phyloP scores from a whole-genome alignment of 2,888 invertebrate species.

The Euspilapteryx auroguttella region DNA sequence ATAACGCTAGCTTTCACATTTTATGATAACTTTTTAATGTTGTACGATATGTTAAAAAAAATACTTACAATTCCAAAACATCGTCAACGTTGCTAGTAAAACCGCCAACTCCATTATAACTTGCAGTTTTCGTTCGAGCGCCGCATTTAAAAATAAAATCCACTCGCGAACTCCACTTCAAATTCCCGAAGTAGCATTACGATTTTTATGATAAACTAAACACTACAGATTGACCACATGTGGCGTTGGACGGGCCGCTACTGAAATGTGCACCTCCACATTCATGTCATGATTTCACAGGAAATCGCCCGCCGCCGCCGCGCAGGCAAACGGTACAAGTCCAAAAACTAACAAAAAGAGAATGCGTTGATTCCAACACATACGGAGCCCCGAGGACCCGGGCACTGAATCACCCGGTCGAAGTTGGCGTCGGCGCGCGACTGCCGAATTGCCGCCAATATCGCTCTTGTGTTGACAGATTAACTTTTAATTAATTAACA shows the following conservation, averaged over 20 bases:
- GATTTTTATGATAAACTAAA: too few species aligned
- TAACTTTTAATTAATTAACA: too few species aligned
- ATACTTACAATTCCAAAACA: conserved; percentile 41
- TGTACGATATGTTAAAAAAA: too few species aligned
- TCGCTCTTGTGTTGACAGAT: not conserved
- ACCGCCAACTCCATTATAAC: conserved; percentile 31
- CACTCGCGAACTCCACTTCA: conserved; percentile 19
- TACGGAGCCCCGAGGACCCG: too few species aligned
- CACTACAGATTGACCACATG: too few species aligned
- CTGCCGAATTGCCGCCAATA: conserved; percentile 14
- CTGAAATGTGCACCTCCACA: conserved; percentile 28
- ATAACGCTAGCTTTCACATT: too few species aligned
- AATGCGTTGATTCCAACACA: too few species aligned
- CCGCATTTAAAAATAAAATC: too few species aligned
- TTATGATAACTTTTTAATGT: too few species aligned
- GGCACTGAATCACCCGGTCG: conserved; percentile 37
- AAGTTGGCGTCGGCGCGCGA: conserved; percentile 39
- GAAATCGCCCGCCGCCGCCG: conserved; percentile 33
- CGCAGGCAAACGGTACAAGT: conserved; percentile 51
- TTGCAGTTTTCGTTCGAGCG: too few species aligned
- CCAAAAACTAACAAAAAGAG: conserved; percentile 23
- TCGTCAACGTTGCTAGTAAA: conserved; percentile 24
- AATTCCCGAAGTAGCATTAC: too few species aligned
- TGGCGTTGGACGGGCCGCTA: conserved; percentile 14
- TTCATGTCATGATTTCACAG: conserved; percentile 44